phyloP scores from a whole-genome alignment of 1,140 invertebrate genomes.

The Drepana arcuata region DNA sequence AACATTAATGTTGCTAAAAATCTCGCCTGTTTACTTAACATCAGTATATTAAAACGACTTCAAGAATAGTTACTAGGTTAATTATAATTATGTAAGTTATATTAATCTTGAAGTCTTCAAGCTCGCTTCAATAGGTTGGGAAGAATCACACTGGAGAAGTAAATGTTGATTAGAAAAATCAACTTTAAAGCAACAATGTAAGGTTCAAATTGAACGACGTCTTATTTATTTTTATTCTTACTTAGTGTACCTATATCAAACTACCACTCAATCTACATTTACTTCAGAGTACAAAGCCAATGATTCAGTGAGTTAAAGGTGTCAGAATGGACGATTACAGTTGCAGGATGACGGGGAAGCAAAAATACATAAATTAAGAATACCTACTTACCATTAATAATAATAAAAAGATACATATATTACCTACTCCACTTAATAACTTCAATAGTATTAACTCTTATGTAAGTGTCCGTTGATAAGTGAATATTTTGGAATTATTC shows the following conservation, averaged over 20 bases:
- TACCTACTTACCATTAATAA: too few species aligned
- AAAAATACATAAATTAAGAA: too few species aligned
- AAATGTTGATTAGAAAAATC: constrained; percentile 10
- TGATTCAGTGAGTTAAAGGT: constrained; percentile 46
- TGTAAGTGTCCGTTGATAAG: too few species aligned
- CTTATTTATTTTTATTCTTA: constrained; percentile 5
- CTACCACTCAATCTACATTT: constrained; percentile 33
- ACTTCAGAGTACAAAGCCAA: constrained; percentile 36
- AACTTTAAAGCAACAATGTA: constrained; percentile 2
- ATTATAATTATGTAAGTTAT: constrained; percentile 1
- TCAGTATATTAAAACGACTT: not conserved
- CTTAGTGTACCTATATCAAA: not conserved
- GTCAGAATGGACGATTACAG: constrained; percentile 55
- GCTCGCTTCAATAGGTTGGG: not conserved
- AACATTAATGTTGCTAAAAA: too few species aligned
- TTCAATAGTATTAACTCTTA: too few species aligned
- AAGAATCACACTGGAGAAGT: constrained; percentile 4
- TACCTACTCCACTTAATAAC: too few species aligned
- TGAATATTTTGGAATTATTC: too few species aligned
- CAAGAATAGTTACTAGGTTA: not conserved
- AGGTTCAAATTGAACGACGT: not conserved
- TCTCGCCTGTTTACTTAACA: constrained; percentile 1
- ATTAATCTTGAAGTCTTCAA: constrained; percentile 5
- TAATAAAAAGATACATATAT: too few species aligned
- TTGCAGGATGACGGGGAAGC: constrained; percentile 66